Conservation (phyloP, 1,140 invertebrate genomes). For the Stegodyphus mimosarum region DNA sequence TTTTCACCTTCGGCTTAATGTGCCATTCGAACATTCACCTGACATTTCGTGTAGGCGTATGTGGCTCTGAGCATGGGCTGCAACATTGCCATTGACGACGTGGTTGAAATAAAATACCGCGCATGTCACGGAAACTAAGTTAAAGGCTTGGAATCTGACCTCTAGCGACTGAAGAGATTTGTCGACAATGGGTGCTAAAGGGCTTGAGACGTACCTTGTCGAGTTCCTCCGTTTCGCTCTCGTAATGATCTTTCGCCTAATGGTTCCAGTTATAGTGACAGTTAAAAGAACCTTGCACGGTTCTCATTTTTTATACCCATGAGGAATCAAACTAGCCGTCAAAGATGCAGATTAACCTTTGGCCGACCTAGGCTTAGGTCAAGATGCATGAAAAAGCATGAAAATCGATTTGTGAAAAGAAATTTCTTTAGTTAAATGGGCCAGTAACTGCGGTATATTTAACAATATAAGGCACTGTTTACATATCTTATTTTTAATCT, state of each 20-base stretch:
- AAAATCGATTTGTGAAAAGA: too few species aligned
- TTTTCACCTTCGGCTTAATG: constrained; percentile 56
- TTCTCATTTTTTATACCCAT: background rate
- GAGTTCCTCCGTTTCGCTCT: background rate
- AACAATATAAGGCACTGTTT: too few species aligned
- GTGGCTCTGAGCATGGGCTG: constrained; percentile 4
- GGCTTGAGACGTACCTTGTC: background rate
- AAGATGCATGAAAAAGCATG: background rate
- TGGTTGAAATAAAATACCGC: constrained; percentile 49
- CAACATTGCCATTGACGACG: constrained; percentile 2
- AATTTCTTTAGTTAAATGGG: too few species aligned
- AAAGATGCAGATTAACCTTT: background rate
- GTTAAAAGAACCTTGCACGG: background rate
- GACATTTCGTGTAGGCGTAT: constrained; percentile 8
- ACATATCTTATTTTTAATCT: too few species aligned
- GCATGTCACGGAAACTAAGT: constrained; percentile 50
- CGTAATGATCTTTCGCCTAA: constrained; percentile 13
- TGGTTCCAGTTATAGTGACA: background rate
- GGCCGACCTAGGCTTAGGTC: background rate
- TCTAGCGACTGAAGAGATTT: constrained; percentile 20
- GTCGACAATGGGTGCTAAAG: constrained; percentile 51
- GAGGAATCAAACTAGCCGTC: background rate
- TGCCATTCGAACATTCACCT: constrained; percentile 37
- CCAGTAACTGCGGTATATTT: too few species aligned
- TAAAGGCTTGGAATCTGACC: constrained; percentile 48